Evolutionary conservation across 2,113 vertebrate species (phyloP).

Genomic region (Corythornis cristatus): DNA sequence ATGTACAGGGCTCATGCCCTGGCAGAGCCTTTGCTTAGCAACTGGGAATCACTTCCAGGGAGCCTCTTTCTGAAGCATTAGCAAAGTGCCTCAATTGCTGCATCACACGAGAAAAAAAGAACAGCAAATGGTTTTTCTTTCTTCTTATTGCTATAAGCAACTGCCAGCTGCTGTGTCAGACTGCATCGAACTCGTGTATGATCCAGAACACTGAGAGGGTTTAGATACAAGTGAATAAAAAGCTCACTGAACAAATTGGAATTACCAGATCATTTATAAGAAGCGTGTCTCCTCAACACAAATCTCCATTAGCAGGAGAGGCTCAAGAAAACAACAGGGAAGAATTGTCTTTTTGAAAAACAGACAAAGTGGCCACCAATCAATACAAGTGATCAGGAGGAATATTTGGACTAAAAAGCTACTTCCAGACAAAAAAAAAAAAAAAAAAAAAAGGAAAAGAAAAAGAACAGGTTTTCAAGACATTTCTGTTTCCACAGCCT

Average conservation of each 20-base stretch:
- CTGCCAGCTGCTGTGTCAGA: background rate
- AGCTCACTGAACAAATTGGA: background rate
- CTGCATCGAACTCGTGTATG: accelerated
- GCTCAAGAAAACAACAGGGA: background rate
- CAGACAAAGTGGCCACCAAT: accelerated
- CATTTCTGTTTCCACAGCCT: background rate
- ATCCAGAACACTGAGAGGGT: accelerated
- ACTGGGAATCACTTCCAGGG: background rate
- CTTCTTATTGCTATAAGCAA: background rate
- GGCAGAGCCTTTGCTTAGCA: conserved; percentile 18
- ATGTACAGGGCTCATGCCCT: accelerated
- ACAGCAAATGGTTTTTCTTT: background rate
- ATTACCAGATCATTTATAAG: background rate
- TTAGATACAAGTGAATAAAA: background rate
- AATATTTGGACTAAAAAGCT: background rate
- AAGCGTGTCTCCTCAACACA: background rate
- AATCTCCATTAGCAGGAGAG: accelerated
- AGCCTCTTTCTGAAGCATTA: background rate
- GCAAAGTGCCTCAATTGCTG: background rate
- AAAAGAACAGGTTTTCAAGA: background rate
- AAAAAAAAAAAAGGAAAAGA: too few relatives aligned
- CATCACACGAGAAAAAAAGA: background rate
- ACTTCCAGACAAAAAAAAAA: background rate
- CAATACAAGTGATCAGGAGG: background rate
- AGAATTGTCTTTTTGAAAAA: background rate